Evolutionary conservation across 2,113 vertebrate genomes (phyloP).

Genomic region (Lampris megalopsis): DNA sequence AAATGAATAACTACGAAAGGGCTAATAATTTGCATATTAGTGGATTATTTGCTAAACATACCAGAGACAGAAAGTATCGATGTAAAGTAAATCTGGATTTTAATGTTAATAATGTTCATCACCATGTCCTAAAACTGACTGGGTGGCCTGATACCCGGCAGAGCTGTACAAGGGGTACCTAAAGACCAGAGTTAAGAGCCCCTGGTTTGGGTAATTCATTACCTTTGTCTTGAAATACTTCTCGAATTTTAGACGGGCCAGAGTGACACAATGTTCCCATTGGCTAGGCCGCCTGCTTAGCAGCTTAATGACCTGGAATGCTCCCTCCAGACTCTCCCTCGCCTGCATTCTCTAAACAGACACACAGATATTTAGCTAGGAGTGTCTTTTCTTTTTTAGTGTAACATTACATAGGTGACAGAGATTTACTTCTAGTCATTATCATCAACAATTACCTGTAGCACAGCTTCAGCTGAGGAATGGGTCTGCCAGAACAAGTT

Average conservation of each 20-base stretch:
- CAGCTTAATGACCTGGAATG: conserved; percentile 95
- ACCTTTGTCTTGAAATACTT: conserved; percentile 99
- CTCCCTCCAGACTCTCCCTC: conserved; percentile 94
- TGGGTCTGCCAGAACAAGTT: conserved; percentile 98
- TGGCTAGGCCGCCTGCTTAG: conserved; percentile 90
- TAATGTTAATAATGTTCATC: too few relatives aligned
- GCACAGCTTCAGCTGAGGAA: conserved; percentile 86
- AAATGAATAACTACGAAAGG: too few relatives aligned
- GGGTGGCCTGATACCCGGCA: too few relatives aligned
- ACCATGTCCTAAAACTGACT: too few relatives aligned
- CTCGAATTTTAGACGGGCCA: conserved; percentile 96
- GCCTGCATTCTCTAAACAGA: conserved; percentile 88
- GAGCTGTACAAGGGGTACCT: too few relatives aligned
- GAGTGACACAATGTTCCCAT: conserved; percentile 90
- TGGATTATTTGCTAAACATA: too few relatives aligned
- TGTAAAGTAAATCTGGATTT: too few relatives aligned
- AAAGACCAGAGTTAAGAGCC: too few relatives aligned
- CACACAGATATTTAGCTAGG: conserved; percentile 9
- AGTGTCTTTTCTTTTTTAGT: background rate
- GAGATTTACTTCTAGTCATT: background rate
- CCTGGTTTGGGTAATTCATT: conserved; percentile 13
- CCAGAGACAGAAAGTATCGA: too few relatives aligned
- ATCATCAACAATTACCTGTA: conserved; percentile 84
- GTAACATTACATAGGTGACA: background rate
- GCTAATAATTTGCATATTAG: too few relatives aligned